These are phyloP conservation scores for Poeciliopsis turneri DNA, from an alignment of 2,797 vertebrate species.

Conservation along the genomic window DNA sequence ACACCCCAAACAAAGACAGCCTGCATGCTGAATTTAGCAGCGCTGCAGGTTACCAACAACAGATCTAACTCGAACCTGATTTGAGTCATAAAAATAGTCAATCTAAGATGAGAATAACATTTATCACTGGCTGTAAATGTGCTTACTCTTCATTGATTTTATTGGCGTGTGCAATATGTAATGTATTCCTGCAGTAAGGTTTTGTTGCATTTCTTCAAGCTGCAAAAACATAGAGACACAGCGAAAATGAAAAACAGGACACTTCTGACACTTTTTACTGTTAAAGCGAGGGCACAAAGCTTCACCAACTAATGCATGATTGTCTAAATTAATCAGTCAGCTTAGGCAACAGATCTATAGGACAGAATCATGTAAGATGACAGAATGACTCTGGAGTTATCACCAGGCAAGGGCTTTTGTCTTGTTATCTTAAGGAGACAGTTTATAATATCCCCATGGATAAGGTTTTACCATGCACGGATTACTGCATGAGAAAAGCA, in stretches of 20 bases:
- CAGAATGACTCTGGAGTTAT: slow-evolving; percentile 66
- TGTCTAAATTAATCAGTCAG: slow-evolving; percentile 46
- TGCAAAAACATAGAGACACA: slow-evolving; percentile 8
- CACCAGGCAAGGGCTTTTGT: slow-evolving; percentile 62
- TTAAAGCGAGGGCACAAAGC: not conserved
- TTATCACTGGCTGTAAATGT: slow-evolving; percentile 26
- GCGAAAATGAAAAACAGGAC: slow-evolving; percentile 36
- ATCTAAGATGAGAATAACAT: slow-evolving; percentile 33
- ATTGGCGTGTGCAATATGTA: slow-evolving; percentile 9
- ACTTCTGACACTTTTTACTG: slow-evolving; percentile 2
- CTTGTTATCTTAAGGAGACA: slow-evolving; percentile 75
- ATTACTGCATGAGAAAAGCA: slow-evolving; percentile 73
- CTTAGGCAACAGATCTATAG: slow-evolving; percentile 60
- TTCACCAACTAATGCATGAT: slow-evolving; percentile 15
- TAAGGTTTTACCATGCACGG: slow-evolving; percentile 77
- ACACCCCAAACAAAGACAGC: not conserved
- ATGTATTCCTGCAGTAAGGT: slow-evolving; percentile 13
- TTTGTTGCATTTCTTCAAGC: slow-evolving; percentile 29
- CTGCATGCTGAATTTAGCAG: slow-evolving; percentile 23
- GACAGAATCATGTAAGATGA: slow-evolving; percentile 64
- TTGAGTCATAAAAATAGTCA: slow-evolving; percentile 39
- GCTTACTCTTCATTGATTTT: slow-evolving; percentile 32
- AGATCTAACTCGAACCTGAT: slow-evolving; percentile 15
- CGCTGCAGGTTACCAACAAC: slow-evolving; percentile 23
- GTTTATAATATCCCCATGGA: slow-evolving; percentile 79